These are phyloP conservation scores for Drosophila eugracilis DNA, from an alignment of 1,140 invertebrate genomes.

Conservation along the genomic window DNA sequence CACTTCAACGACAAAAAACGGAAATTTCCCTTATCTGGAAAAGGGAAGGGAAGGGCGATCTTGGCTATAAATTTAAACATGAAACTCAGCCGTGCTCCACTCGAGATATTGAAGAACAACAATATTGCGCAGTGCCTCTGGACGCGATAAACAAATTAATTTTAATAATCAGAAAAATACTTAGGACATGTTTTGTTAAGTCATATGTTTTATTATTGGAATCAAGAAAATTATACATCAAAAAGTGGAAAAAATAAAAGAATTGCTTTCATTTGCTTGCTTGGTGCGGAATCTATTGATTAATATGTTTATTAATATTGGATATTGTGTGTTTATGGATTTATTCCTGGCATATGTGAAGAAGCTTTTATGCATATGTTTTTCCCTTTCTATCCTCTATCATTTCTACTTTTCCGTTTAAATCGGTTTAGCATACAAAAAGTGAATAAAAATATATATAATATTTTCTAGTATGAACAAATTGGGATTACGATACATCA, in stretches of 20 bases:
- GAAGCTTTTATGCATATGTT: slow-evolving; percentile 62
- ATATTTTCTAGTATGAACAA: slow-evolving; percentile 46
- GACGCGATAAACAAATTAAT: neutral
- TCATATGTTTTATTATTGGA: slow-evolving; percentile 47
- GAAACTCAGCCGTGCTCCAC: slow-evolving; percentile 5
- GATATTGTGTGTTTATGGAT: slow-evolving; percentile 43
- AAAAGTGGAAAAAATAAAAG: slow-evolving; percentile 43
- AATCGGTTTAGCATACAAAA: slow-evolving; percentile 43
- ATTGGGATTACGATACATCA: slow-evolving; percentile 40
- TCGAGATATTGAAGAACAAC: slow-evolving; percentile 21
- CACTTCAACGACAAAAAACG: neutral
- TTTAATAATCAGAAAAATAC: slow-evolving; percentile 8
- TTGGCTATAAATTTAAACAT: slow-evolving; percentile 10
- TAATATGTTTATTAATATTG: slow-evolving; percentile 62
- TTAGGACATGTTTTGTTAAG: slow-evolving; percentile 37
- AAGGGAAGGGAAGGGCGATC: neutral
- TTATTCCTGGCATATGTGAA: slow-evolving; percentile 48
- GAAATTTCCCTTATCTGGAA: slow-evolving; percentile 6
- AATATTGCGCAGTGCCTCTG: slow-evolving; percentile 22
- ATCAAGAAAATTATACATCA: slow-evolving; percentile 47
- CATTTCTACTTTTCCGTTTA: slow-evolving; percentile 15
- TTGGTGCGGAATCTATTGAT: slow-evolving; percentile 65
- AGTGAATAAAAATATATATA: slow-evolving; percentile 57
- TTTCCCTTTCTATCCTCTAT: slow-evolving; percentile 45
- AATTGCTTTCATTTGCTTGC: slow-evolving; percentile 15